A percentile compares a stretch with the other conserved stretches of the same genome.
phyloP scores from a whole-genome alignment of 2,888 invertebrate species.

The Heliconius cydno region DNA sequence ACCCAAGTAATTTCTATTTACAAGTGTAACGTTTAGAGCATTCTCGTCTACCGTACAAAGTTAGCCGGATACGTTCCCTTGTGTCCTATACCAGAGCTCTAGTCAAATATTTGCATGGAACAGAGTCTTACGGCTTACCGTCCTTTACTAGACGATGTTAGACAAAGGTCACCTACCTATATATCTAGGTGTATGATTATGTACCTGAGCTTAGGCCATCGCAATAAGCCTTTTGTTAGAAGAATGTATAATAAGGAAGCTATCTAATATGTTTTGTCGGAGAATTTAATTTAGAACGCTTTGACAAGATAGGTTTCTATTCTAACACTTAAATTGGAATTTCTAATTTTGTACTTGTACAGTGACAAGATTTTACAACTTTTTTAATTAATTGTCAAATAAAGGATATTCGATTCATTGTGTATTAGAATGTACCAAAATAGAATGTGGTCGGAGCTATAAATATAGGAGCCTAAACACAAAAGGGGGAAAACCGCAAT shows the following conservation, averaged over 20 bases:
- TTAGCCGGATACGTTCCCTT: slow-evolving; percentile 21
- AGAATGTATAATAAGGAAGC: slow-evolving; percentile 18
- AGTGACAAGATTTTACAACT: too few species aligned
- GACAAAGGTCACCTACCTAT: slow-evolving; percentile 17
- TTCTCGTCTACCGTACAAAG: background rate
- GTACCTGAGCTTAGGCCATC: slow-evolving; percentile 1
- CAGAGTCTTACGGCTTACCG: slow-evolving; percentile 28
- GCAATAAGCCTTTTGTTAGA: slow-evolving; percentile 16
- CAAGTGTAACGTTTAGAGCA: slow-evolving; percentile 6
- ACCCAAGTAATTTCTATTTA: slow-evolving; percentile 11
- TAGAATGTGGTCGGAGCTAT: too few species aligned
- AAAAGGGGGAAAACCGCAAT: too few species aligned
- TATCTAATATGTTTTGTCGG: slow-evolving; percentile 6
- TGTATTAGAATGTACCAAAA: too few species aligned
- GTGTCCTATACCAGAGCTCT: slow-evolving; percentile 25
- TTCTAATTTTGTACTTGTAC: background rate
- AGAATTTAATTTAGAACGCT: slow-evolving; percentile 11
- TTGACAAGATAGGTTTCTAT: background rate
- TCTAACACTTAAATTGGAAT: background rate
- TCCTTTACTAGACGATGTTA: slow-evolving; percentile 23
- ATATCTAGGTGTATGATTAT: background rate
- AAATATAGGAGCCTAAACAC: too few species aligned
- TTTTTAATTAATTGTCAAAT: too few species aligned
- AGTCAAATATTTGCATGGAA: slow-evolving; percentile 32
- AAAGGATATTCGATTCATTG: too few species aligned